Base-by-base conservation (phyloP, 1,140 invertebrate genomes). In the Neoseiulus cucumeris region DNA sequence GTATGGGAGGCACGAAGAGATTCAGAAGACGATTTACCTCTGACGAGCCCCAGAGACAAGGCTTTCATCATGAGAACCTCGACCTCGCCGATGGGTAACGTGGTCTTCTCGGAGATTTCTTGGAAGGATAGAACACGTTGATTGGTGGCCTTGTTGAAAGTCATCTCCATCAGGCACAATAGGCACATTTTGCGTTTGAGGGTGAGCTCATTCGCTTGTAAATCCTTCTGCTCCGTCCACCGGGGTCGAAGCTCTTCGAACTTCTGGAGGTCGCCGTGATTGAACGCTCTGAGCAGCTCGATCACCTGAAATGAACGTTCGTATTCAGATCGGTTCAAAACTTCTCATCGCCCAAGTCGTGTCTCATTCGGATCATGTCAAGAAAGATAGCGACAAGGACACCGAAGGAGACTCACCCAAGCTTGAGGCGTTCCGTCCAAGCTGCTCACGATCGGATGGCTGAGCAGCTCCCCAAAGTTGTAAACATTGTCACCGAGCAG, bases 21-120 rank as follows among this genome's bases (percentile, higher is more conserved):
- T n/a, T n/a, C n/a, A 44, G n/a, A n/a, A 44, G 42, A 12, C 12
- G n/a, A 14, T n/a, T 20, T 59, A 33, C 95, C 95, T 68, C 85
- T 84, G 2, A 99, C 88, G 0, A 99, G 80, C 47, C 87, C 89
- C 70, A 96, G 84, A n/a, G 91, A 89, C 29, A 98, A 75, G 0
- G 95, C 95, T 77, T 96, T 95, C 95, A 98, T 99, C 1, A 98
- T 89, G 12, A 98, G 79, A 66, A 95, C 78, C 75, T 98, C 95
- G 22, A 98, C 91, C 77, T 95, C 85, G 51, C 84, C 67, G 28
- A 42, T 30, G 14, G 64, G 29, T n/a, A 66, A 17, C 20, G 51
- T 51, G 30, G 22, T 33, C 25, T n/a, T 33, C 4, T 25, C 44
- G n/a, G 44, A 18, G 17, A 55, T 28, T 28, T 66, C 42, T 41